A percentile compares a stretch with the other conserved stretches of the same genome.
These are phyloP conservation scores for Drosophila greeni DNA, from an alignment of 2,888 invertebrate genomes.

Conservation along the genomic window DNA sequence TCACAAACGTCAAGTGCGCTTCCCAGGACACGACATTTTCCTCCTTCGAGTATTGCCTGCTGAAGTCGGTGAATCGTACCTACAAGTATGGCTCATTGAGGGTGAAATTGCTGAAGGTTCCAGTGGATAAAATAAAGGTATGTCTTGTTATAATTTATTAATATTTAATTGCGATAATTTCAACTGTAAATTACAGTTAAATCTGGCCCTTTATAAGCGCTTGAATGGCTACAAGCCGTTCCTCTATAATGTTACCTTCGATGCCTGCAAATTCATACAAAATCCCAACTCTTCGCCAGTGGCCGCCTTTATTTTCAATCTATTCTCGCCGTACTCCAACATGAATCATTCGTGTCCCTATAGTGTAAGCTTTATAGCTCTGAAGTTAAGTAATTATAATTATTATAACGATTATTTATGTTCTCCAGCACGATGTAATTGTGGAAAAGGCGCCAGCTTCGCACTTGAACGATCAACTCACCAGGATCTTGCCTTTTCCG, in stretches of 20 bases:
- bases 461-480: slow-evolving; percentile 16
- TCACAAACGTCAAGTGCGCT: not conserved
- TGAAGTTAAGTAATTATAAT: too few species aligned
- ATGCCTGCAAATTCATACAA: not conserved
- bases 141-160: not conserved
- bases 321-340: slow-evolving; percentile 12
- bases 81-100: slow-evolving; percentile 1
- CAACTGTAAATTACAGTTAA: not conserved
- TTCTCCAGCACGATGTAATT: slow-evolving; percentile 7
- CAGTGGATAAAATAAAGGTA: not conserved
- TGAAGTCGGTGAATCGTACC: slow-evolving; percentile 3
- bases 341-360: slow-evolving; percentile 13
- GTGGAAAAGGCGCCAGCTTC: slow-evolving; percentile 25
- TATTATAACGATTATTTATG: not conserved
- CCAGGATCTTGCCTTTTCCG: slow-evolving; percentile 5
- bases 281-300: not conserved
- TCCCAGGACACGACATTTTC: not conserved
- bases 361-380: not conserved
- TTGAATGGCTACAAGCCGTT: slow-evolving; percentile 1
- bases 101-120: not conserved
- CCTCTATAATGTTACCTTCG: not conserved
- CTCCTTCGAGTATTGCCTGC: not conserved
- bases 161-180: not conserved
- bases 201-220: not conserved
- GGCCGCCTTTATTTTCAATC: not conserved